Conservation (phyloP, 2,113 vertebrate species). For the Sphyrna mokarran region DNA sequence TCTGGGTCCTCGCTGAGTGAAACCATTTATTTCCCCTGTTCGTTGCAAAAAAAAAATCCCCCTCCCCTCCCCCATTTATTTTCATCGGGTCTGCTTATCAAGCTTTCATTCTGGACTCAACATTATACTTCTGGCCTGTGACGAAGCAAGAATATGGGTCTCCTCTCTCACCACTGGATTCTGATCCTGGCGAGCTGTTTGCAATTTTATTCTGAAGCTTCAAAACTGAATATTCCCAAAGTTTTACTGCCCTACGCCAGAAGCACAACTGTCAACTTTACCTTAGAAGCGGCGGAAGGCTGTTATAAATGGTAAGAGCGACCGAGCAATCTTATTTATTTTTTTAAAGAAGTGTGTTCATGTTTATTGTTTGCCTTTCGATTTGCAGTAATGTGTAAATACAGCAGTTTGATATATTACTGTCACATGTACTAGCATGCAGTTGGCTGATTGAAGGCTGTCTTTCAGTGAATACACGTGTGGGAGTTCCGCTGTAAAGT, state of each 20-base stretch:
- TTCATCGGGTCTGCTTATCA: not conserved
- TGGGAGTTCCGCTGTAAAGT: not conserved
- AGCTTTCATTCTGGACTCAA: not conserved
- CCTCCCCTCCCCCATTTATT: not conserved
- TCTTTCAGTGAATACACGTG: not conserved
- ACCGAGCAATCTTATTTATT: not conserved
- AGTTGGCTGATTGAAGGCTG: not conserved
- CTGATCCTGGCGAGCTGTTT: not conserved
- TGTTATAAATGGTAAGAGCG: slow-evolving; percentile 89
- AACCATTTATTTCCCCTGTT: not conserved
- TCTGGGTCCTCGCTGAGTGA: not conserved
- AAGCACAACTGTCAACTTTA: slow-evolving; percentile 77
- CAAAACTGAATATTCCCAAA: slow-evolving; percentile 83
- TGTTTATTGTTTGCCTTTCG: not conserved
- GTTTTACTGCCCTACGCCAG: slow-evolving; percentile 80
- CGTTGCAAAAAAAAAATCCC: not conserved
- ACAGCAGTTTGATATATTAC: not conserved
- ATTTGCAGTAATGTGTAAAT: not conserved
- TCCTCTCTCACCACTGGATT: slow-evolving; percentile 6
- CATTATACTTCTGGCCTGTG: not conserved
- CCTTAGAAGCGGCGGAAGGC: slow-evolving; percentile 81
- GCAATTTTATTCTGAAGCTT: slow-evolving; percentile 43
- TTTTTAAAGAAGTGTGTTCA: not conserved
- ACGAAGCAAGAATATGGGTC: not conserved
- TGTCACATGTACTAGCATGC: no score